Base-by-base conservation (phyloP, 2,888 invertebrate genomes). In the Megaustenia siamemsis region DNA sequence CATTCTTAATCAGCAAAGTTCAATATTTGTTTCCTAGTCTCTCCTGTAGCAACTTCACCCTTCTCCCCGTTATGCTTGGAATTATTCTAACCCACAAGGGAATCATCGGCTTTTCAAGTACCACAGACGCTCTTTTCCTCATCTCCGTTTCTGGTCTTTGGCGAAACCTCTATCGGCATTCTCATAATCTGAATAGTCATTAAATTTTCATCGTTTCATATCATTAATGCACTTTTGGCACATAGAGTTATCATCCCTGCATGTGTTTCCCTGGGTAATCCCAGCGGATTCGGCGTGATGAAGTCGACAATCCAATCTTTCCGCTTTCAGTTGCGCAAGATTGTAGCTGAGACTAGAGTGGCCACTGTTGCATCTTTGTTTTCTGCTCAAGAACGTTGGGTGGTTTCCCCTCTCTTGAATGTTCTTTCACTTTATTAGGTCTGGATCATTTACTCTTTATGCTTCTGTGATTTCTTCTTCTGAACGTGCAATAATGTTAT, bases 121-220 rank as follows among this genome's bases (percentile, higher is more conserved):
- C 40, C 53, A 38, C 73, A 35, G 8, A 6, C 68, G 28, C 6
- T n/a, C 24, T 68, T 60, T 38, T 28, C 21, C 35, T 60, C 32
- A 10, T 15, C 56, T 66, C 43, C 71, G n/a, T 38, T 69, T 81
- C 81, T 53, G 68, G 60, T 81, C 77, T 24, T 38, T 80, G 49
- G 40, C 40, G 66, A 28, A 81, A 12, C 75, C 69, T 83, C 75
- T 68, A 77, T 77, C 83, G 86, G 86, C 85, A 83, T 83, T 84
- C 83, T 45, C 77, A 24, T 32, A 63, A 73, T 63, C 85, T 83
- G 87, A 87, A 87, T 85, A 85, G 78, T 71, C 88, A 88, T 88
- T 87, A 87, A 88, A 86, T 84, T 87, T 88, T 88, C 87, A 88
- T 87, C 82, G 79, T 87, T 86, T 88, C 88, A 88, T 88, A 88